Evolutionary conservation across 2,113 vertebrate genomes (phyloP).

Genomic region (Paraplagusia blochii): DNA sequence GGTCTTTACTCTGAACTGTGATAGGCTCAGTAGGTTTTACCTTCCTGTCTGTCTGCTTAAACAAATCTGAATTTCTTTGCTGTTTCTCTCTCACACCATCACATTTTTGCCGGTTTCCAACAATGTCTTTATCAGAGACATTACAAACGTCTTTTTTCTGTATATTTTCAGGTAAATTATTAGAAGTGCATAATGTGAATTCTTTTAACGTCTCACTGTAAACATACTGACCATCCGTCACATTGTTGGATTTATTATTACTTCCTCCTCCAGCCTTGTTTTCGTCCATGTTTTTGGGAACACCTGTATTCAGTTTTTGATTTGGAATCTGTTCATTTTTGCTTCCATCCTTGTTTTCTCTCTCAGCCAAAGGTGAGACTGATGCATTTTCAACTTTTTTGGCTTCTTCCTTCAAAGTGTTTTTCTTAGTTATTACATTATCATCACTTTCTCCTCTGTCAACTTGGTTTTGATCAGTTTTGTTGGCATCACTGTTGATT

Average conservation of each 20-base stretch:
- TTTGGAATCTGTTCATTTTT: conserved; percentile 15
- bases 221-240: conserved; percentile 45
- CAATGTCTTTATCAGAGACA: conserved; percentile 13
- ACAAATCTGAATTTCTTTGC: conserved; percentile 34
- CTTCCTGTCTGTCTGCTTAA: conserved; percentile 47
- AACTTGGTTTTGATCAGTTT: not conserved
- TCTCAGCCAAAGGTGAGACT: conserved; percentile 8
- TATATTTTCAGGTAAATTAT: conserved; percentile 5
- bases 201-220: conserved; percentile 62
- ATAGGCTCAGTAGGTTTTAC: conserved; percentile 43
- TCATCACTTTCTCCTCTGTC: conserved; percentile 34
- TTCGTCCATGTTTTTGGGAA: conserved; percentile 34
- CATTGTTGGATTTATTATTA: conserved; percentile 20
- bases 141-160: conserved; percentile 28
- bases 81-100: conserved; percentile 14
- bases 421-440: conserved; percentile 51
- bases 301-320: conserved; percentile 3
- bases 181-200: conserved; percentile 47
- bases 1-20: conserved; percentile 42
- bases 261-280: conserved; percentile 31
- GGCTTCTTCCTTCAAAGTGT: conserved; percentile 40
- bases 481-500: conserved; percentile 16
- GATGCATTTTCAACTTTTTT: conserved; percentile 24
- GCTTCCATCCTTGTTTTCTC: conserved; percentile 11
- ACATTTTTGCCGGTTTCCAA: conserved; percentile 31